Percentiles rank a stretch among this genome's conserved stretches.
phyloP scores from a whole-genome alignment of 2,797 vertebrate genomes.

The Sebastes matsubarae region DNA sequence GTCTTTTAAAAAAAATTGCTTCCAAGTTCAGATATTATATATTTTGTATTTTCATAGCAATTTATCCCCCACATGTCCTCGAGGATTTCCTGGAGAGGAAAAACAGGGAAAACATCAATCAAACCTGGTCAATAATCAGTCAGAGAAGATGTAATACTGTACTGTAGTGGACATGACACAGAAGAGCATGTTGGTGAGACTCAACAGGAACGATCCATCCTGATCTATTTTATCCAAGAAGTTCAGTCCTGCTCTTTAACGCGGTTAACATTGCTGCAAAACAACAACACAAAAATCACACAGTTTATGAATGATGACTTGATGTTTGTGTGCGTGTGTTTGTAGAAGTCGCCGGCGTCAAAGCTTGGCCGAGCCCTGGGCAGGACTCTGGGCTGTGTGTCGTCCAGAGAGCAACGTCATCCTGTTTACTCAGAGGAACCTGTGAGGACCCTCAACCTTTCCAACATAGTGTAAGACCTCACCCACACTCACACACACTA shows the following conservation, averaged over 20 bases:
- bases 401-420: slow-evolving; percentile 88
- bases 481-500: not conserved
- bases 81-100: not conserved
- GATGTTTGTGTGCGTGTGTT: not conserved
- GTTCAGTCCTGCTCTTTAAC: not conserved
- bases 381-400: slow-evolving; percentile 92
- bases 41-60: not conserved
- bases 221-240: not conserved
- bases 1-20: not conserved
- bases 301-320: not conserved
- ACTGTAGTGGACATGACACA: not conserved
- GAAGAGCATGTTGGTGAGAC: not conserved
- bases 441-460: slow-evolving; percentile 92
- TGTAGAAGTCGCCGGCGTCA: slow-evolving; percentile 92
- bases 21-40: not conserved
- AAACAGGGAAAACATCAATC: not conserved
- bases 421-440: slow-evolving; percentile 93
- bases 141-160: not conserved
- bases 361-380: slow-evolving; percentile 94
- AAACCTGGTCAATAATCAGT: not conserved
- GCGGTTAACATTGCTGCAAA: not conserved
- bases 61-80: not conserved
- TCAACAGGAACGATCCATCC: not conserved
- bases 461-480: slow-evolving; percentile 91
- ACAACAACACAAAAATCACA: not conserved